Conservation (phyloP, 1,140 invertebrate species). For the Oryzaephilus surinamensis region DNA sequence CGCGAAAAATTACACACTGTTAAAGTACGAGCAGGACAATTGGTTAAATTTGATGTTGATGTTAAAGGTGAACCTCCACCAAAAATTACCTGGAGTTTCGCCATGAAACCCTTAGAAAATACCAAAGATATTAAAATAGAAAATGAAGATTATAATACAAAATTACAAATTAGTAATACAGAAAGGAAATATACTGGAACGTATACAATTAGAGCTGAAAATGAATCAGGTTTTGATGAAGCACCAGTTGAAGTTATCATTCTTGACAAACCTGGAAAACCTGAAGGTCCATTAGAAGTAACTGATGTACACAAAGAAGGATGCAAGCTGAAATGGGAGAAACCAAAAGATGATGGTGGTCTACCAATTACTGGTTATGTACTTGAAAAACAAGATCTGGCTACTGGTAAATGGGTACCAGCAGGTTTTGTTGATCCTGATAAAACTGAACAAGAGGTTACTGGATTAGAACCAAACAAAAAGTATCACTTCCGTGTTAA, state of each 20-base stretch:
- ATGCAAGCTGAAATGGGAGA: conserved; percentile 91
- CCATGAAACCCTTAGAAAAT: conserved; percentile 37
- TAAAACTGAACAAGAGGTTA: conserved; percentile 76
- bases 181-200: conserved; percentile 75
- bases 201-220: conserved; percentile 86
- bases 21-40: conserved; percentile 81
- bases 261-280: conserved; percentile 86
- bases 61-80: conserved; percentile 93
- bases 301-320: conserved; percentile 89
- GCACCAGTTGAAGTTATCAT: conserved; percentile 90
- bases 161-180: conserved; percentile 70
- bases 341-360: conserved; percentile 91
- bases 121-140: conserved; percentile 61
- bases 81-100: conserved; percentile 79
- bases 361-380: conserved; percentile 81
- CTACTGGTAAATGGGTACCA: conserved; percentile 79
- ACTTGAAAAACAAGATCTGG: conserved; percentile 85
- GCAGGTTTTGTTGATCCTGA: conserved; percentile 79
- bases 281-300: conserved; percentile 89
- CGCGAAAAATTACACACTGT: conserved; percentile 83
- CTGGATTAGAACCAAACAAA: conserved; percentile 80
- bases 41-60: conserved; percentile 86
- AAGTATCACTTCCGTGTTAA: conserved; percentile 93
- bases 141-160: conserved; percentile 90
- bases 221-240: conserved; percentile 86